These are phyloP conservation scores for Mesitornis unicolor DNA, from an alignment of 2,113 vertebrate species.

Conservation along the genomic window DNA sequence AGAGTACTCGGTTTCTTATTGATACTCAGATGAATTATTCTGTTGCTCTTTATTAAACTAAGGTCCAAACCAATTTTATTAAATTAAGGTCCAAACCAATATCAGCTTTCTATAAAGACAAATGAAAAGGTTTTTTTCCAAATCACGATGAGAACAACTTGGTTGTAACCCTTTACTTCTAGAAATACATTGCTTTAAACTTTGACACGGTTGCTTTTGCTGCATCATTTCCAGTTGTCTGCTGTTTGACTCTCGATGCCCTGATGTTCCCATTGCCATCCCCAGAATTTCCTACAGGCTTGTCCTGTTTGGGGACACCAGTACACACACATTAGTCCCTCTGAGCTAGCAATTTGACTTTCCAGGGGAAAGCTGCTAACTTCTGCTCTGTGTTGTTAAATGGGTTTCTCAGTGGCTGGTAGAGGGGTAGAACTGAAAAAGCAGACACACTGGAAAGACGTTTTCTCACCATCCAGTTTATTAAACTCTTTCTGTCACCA, in stretches of 20 bases:
- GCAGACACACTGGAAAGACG: neutral
- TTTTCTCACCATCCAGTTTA: neutral
- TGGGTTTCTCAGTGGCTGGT: neutral
- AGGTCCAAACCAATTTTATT: neutral
- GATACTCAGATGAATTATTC: neutral
- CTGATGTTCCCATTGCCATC: neutral
- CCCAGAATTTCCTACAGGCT: neutral
- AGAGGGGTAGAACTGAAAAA: neutral
- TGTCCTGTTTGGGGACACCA: neutral
- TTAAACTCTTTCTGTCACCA: neutral
- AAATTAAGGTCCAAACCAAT: neutral
- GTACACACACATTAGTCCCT: neutral
- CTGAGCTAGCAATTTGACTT: accelerated
- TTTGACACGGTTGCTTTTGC: neutral
- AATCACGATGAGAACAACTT: neutral
- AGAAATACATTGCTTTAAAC: neutral
- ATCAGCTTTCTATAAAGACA: neutral
- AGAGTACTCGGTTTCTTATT: neutral
- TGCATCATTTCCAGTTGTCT: neutral
- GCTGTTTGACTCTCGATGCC: neutral
- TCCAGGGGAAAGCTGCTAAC: neutral
- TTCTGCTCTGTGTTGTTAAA: neutral
- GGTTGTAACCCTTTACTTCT: neutral
- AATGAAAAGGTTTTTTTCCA: too few species aligned
- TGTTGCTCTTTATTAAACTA: neutral